These are phyloP conservation scores for Mus caroli DNA, from an alignment of 2,797 vertebrate species.

Conservation along the genomic window DNA sequence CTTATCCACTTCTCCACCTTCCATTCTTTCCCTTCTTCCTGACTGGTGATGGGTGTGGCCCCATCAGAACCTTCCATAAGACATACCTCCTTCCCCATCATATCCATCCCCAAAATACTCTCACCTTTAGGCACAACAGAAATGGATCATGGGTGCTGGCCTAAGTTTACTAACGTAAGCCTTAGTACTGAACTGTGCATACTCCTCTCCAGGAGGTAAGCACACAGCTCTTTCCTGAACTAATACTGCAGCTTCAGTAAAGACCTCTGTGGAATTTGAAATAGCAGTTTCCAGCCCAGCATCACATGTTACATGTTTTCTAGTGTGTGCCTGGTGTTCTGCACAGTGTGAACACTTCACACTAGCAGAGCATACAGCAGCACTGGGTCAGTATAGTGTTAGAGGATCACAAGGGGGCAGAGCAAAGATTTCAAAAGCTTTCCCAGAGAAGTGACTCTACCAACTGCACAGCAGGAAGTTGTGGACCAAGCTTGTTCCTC, in stretches of 20 bases:
- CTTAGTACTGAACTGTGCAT: background rate
- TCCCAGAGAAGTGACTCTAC: constrained; percentile 27
- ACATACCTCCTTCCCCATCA: background rate
- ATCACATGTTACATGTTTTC: constrained; percentile 8
- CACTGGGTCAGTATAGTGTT: background rate
- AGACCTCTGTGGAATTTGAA: constrained; percentile 47
- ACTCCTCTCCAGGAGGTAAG: background rate
- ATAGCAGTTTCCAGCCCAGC: background rate
- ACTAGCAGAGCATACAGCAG: background rate
- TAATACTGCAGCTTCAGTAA: constrained; percentile 5
- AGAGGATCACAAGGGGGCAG: background rate
- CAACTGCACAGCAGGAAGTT: background rate
- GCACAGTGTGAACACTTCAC: background rate
- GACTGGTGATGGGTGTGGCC: background rate
- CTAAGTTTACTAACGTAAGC: background rate
- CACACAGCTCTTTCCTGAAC: background rate
- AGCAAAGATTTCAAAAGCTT: background rate
- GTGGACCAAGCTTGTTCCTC: background rate
- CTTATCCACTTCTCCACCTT: background rate
- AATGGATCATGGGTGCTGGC: background rate
- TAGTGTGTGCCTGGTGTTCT: background rate
- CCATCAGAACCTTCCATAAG: background rate
- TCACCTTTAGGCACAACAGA: background rate
- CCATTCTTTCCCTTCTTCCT: background rate
- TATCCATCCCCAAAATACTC: background rate